phyloP scores from a whole-genome alignment of 2,797 vertebrate genomes.

The Dermochelys coriacea region DNA sequence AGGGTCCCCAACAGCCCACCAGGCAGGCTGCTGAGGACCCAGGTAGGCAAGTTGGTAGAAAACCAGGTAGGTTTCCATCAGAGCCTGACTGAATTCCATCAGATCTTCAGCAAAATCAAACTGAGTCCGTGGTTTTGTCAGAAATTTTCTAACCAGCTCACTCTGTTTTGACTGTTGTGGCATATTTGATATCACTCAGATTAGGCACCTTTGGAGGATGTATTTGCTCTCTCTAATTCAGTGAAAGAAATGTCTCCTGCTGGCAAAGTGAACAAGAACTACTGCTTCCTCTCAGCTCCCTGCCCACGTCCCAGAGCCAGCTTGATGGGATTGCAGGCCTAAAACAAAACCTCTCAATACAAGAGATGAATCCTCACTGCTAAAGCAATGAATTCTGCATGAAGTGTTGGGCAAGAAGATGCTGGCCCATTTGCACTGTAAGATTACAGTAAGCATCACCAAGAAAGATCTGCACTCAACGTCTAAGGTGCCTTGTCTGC shows the following conservation, averaged over 20 bases:
- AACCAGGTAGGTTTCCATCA: too few species aligned
- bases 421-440: neutral
- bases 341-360: neutral
- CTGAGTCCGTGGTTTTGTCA: neutral
- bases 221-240: neutral
- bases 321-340: neutral
- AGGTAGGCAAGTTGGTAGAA: too few species aligned
- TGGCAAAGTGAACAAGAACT: neutral
- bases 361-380: neutral
- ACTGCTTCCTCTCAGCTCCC: neutral
- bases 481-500: neutral
- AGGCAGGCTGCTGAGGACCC: too few species aligned
- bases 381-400: neutral
- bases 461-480: neutral
- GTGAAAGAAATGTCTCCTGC: too few species aligned
- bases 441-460: neutral
- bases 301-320: neutral
- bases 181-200: neutral
- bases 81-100: neutral
- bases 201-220: neutral
- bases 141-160: neutral
- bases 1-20: too few species aligned
- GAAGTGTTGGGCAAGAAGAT: neutral
- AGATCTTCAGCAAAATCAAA: neutral
- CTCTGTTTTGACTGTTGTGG: neutral